phyloP scores from a whole-genome alignment of 2,797 vertebrate genomes.

The Nannoperca australis region DNA sequence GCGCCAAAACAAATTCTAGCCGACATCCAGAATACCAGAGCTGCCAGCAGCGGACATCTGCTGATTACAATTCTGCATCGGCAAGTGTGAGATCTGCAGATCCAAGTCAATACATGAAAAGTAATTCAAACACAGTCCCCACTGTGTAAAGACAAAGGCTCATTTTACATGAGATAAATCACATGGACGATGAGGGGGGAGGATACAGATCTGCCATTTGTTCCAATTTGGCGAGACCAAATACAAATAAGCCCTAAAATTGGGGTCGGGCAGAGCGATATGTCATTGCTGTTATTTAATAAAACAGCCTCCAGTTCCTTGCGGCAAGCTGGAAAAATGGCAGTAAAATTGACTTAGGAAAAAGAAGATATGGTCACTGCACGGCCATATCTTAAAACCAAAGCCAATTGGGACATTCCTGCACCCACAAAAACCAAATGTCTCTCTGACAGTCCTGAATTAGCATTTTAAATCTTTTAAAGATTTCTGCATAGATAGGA shows the following conservation, averaged over 20 bases:
- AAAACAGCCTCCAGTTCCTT: constrained; percentile 51
- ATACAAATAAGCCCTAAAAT: constrained; percentile 63
- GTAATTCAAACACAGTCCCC: constrained; percentile 53
- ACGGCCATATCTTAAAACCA: constrained; percentile 14
- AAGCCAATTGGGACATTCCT: constrained; percentile 20
- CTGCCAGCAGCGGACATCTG: constrained; percentile 52
- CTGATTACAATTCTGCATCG: constrained; percentile 56
- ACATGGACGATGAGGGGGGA: constrained; percentile 36
- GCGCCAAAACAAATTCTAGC: constrained; percentile 57
- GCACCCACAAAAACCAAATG: constrained; percentile 14
- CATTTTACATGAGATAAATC: constrained; percentile 64
- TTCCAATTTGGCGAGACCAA: constrained; percentile 59
- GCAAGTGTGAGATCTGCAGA: constrained; percentile 47
- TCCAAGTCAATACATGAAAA: constrained; percentile 57
- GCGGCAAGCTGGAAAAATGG: constrained; percentile 42
- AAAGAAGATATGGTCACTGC: constrained; percentile 13
- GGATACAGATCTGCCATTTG: constrained; percentile 58
- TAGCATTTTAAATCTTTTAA: constrained; percentile 36
- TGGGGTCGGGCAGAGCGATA: constrained; percentile 50
- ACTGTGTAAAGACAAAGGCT: constrained; percentile 55
- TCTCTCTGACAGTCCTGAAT: constrained; percentile 6
- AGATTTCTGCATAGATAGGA: constrained; percentile 17
- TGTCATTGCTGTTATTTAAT: constrained; percentile 70
- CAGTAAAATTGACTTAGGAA: constrained; percentile 17
- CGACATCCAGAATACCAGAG: constrained; percentile 42